Conservation (phyloP, 2,797 vertebrate genomes). For the Malacoraja senta region DNA sequence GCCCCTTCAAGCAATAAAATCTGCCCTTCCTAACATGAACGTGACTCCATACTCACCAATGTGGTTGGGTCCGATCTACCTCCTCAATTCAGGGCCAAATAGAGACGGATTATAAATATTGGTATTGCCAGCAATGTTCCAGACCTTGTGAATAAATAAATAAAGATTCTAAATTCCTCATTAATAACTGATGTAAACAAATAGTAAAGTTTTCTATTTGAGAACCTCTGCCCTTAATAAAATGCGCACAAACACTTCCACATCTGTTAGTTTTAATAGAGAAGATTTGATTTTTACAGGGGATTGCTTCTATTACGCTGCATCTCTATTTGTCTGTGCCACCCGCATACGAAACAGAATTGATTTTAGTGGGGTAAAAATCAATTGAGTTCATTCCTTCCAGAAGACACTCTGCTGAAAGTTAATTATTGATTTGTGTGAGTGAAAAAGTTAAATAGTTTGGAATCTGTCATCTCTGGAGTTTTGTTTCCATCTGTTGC, state of each 20-base stretch:
- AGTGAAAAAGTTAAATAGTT: constrained; percentile 36
- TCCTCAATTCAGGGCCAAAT: no score
- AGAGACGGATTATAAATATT: no score
- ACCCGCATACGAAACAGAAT: background rate
- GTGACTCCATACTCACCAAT: no score
- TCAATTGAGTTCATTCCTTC: constrained; percentile 14
- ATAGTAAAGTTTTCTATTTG: background rate
- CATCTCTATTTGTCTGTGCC: background rate
- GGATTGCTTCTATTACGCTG: background rate
- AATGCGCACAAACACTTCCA: background rate
- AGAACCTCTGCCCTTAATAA: background rate
- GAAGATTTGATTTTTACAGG: background rate
- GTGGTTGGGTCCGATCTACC: no score
- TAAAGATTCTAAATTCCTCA: background rate
- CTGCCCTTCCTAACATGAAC: no score
- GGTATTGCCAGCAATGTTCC: no score
- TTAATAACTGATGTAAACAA: background rate
- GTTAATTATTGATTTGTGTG: background rate
- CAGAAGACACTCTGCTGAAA: constrained; percentile 31
- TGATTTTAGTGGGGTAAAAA: constrained; percentile 29
- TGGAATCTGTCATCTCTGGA: background rate
- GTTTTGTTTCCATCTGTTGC: background rate
- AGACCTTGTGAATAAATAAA: no score
- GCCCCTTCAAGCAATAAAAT: no score
- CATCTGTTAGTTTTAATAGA: background rate